Base-by-base conservation (phyloP, 2,888 invertebrate genomes). In the Portevinia maculata region DNA sequence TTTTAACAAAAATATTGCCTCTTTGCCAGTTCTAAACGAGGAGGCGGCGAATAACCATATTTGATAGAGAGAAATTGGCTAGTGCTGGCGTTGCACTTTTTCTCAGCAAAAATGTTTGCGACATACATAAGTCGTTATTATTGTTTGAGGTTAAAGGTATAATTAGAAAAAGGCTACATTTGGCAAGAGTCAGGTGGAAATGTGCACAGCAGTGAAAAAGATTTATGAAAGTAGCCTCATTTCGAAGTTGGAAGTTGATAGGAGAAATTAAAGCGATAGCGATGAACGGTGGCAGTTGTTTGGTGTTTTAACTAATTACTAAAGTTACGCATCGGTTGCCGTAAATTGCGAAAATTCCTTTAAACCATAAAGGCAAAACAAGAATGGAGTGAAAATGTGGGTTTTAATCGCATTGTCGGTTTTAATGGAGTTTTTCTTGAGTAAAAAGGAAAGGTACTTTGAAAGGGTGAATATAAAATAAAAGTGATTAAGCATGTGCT, bases 61-160 rank as follows among this genome's bases (percentile, higher is more conserved):
- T 44, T 53, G 24, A 71, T 44, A 17, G 19, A 34, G 62, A 37
- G 21, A 62, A 55, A 37, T 55, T 73, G 41, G 62, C 15, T 15
- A 11, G 39, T 15, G 11, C 44, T 50, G 39, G 32, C 30, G 13
- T 41, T 73, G 62, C 24, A 9, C 28, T 59, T 34, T 28, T 50
- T 50, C 24, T n/a, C 1, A n/a, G 19, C n/a, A 44, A n/a, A n/a
- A 30, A 6, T 50, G 39, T 41, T 59, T 39, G 30, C 59, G 48
- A 50, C 71, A 37, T 71, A 50, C 71, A 37, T 71, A 19, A 71
- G 41, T 71, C 71, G 44, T 70, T 59, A 34, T 59, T 70, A 52
- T 70, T 50, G 60, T 70, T 60, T 60, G 41, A 39, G 48, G 48
- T 48, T 39, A 57, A 55, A 39, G 11, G 37, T 21, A 55, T 44